Conservation (phyloP, 2,797 vertebrate genomes). For the Miichthys miiuy region DNA sequence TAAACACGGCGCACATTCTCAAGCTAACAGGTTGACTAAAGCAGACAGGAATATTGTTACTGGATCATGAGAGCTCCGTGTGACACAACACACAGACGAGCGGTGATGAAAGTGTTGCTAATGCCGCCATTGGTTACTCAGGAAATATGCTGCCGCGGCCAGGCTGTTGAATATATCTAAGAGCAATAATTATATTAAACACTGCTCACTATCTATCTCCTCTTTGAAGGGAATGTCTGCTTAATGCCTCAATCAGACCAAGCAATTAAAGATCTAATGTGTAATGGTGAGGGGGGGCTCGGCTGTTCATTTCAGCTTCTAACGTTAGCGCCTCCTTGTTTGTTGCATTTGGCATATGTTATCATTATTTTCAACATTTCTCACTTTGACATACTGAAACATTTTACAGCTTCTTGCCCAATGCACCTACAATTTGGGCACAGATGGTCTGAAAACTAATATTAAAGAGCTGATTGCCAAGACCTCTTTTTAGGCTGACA, state of each 20-base stretch:
- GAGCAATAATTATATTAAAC: conserved; percentile 18
- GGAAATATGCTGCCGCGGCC: neutral
- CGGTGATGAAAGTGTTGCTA: conserved; percentile 12
- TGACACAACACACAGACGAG: conserved; percentile 6
- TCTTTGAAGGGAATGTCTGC: neutral
- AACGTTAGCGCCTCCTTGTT: conserved; percentile 16
- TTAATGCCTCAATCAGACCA: neutral
- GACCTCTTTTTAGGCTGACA: conserved; percentile 18
- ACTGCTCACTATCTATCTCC: neutral
- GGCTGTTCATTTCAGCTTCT: neutral
- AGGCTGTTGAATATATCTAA: conserved; percentile 7
- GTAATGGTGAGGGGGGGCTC: too few species aligned
- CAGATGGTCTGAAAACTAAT: conserved; percentile 54
- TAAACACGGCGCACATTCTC: neutral
- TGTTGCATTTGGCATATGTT: conserved; percentile 43
- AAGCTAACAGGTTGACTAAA: neutral
- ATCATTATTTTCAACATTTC: conserved; percentile 41
- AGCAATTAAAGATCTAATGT: conserved; percentile 1
- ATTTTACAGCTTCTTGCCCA: conserved; percentile 40
- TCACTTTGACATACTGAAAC: conserved; percentile 48
- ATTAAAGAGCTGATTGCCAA: conserved; percentile 35
- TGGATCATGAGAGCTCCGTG: neutral
- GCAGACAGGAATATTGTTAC: neutral
- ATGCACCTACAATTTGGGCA: conserved; percentile 28
- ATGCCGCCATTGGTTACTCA: neutral